A percentile compares a stretch with the other conserved stretches of the same genome.
Conservation (phyloP, 2,888 invertebrate species). For the Glyphotaelius pellucidus region DNA sequence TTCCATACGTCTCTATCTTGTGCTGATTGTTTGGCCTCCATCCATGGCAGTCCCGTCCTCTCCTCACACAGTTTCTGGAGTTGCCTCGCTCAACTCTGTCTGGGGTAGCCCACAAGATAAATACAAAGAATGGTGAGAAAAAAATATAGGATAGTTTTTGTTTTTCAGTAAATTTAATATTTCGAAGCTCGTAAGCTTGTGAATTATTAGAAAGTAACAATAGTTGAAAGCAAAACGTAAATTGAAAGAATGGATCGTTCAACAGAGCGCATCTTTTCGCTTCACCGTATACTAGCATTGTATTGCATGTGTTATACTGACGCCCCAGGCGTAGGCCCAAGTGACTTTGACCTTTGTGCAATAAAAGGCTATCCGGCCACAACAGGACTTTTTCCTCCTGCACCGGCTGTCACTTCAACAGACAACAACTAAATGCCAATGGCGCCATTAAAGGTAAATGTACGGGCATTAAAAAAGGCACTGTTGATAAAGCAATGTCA, state of each 20-base stretch:
- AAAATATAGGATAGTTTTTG: no score
- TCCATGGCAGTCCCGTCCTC: no score
- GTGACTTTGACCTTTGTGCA: conserved; percentile 63
- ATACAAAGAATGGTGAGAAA: no score
- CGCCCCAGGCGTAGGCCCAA: conserved; percentile 33
- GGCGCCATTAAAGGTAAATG: background rate
- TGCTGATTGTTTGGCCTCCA: no score
- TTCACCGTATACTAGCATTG: background rate
- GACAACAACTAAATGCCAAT: conserved; percentile 10
- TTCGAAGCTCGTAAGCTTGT: no score
- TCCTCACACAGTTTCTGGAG: no score
- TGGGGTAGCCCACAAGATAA: no score
- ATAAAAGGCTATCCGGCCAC: conserved; percentile 38
- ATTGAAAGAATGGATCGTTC: background rate
- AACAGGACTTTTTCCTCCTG: background rate
- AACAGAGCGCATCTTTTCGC: background rate
- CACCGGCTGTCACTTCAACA: background rate
- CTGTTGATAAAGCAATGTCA: background rate
- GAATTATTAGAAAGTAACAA: no score
- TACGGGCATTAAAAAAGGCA: background rate
- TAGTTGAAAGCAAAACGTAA: no score
- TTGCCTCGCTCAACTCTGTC: no score
- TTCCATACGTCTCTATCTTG: no score
- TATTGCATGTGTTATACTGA: background rate
- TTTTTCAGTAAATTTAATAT: no score